phyloP scores from a whole-genome alignment of 2,888 invertebrate genomes.

The Stomorhina lunata region DNA sequence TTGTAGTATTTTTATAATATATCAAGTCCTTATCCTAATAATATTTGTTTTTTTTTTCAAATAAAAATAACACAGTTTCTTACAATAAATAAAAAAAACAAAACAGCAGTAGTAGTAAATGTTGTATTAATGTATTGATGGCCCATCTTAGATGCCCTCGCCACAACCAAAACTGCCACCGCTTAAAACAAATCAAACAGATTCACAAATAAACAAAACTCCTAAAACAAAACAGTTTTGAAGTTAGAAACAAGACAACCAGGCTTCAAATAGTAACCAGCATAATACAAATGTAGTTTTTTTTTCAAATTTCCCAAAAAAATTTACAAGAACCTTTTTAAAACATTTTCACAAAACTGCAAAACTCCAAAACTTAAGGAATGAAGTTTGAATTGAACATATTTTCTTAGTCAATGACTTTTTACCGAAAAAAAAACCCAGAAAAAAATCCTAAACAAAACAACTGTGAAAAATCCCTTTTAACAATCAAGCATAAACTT shows the following conservation, averaged over 20 bases:
- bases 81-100: not conserved
- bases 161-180: constrained; percentile 57
- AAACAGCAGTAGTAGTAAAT: constrained; percentile 9
- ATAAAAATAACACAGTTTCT: constrained; percentile 48
- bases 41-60: constrained; percentile 10
- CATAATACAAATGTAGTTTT: constrained; percentile 39
- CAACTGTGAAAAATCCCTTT: constrained; percentile 17
- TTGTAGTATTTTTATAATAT: constrained; percentile 10
- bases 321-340: constrained; percentile 37
- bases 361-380: not conserved
- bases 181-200: constrained; percentile 26
- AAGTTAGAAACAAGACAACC: not conserved
- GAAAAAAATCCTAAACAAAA: constrained; percentile 5
- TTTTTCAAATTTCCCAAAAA: constrained; percentile 25
- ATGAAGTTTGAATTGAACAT: constrained; percentile 26
- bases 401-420: constrained; percentile 26
- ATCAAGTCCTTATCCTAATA: too few species aligned
- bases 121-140: constrained; percentile 55
- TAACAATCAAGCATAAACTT: constrained; percentile 26
- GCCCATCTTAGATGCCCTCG: constrained; percentile 58
- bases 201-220: not conserved
- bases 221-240: not conserved
- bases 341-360: not conserved
- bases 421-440: not conserved
- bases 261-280: constrained; percentile 36